These are phyloP conservation scores for Mus caroli DNA, from an alignment of 2,797 vertebrate species.

Conservation along the genomic window DNA sequence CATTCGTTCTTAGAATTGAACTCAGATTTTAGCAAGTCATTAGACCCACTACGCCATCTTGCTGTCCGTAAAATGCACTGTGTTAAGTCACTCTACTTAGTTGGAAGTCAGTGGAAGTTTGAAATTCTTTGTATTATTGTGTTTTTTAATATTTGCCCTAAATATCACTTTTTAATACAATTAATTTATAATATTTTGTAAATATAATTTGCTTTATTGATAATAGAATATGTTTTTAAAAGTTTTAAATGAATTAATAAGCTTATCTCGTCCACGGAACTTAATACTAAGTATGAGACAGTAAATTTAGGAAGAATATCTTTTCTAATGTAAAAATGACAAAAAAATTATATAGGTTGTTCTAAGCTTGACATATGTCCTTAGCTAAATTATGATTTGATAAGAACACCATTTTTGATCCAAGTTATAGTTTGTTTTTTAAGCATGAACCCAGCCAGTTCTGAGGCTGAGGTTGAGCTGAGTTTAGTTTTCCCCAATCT, in stretches of 20 bases:
- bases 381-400: background rate
- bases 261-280: background rate
- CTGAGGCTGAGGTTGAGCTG: too few species aligned
- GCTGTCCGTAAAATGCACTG: background rate
- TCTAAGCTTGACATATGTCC: background rate
- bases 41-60: background rate
- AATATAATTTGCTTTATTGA: background rate
- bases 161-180: background rate
- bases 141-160: background rate
- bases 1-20: background rate
- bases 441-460: too few species aligned
- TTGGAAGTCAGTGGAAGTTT: background rate
- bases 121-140: background rate
- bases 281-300: background rate
- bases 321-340: background rate
- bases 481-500: too few species aligned
- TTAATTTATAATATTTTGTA: constrained; percentile 20
- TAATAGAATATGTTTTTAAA: background rate
- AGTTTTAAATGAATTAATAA: background rate
- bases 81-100: background rate
- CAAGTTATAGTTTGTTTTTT: background rate
- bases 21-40: background rate
- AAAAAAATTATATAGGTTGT: background rate
- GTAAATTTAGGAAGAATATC: background rate
- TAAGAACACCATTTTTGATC: background rate